Evolutionary conservation across 2,888 invertebrate genomes (phyloP), one percentile per base, ranked within the genome.

Genomic region (Heteromurus nitidus): DNA sequence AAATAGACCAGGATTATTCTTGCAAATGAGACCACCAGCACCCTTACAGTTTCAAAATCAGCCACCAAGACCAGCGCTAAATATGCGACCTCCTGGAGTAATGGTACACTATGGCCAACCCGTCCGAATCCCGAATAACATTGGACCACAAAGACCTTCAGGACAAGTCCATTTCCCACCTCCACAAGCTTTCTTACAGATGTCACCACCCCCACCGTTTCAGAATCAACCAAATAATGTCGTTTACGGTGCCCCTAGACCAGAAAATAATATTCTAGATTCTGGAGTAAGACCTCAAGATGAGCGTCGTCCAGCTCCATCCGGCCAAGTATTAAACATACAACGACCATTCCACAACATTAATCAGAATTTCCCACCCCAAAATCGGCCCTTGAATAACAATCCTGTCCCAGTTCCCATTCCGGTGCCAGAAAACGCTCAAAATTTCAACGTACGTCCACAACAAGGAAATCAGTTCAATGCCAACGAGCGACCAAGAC

Each of bases 131-230:
- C 80, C 64, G n/a, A 80, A 47, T 42, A 82, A 73, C 62, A 80
- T 69, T 69, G 73, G 70, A 31, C 77, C 80, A 13, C 79, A 84
- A 30, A 36, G 80, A 64, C 80, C 77, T n/a, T 53, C 82, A 16
- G 79, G 82, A 50, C 82, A 82, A 69, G 69, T 77, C n/a, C 24
- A 42, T 9, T 82, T 82, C 62, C 82, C 82, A 2, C 73, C 65
- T 26, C 72, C 72, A 20, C 77, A 77, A 55, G 77, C 73, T 16
- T 77, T 62, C 62, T 55, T 82, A n/a, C 82, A 82, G 67, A 31
- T 76, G 53, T 24, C 50, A 24, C 82, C 82, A 53, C 77, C 79
- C 7, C 73, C 72, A 18, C 68, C 69, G 26, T 44, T 28, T 24
- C 42, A 30, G 24, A 3, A 7, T 1, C 50, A 47, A 1, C 28